Evolutionary conservation across 1,140 invertebrate species (phyloP).

Genomic region (Papilio glaucus): DNA sequence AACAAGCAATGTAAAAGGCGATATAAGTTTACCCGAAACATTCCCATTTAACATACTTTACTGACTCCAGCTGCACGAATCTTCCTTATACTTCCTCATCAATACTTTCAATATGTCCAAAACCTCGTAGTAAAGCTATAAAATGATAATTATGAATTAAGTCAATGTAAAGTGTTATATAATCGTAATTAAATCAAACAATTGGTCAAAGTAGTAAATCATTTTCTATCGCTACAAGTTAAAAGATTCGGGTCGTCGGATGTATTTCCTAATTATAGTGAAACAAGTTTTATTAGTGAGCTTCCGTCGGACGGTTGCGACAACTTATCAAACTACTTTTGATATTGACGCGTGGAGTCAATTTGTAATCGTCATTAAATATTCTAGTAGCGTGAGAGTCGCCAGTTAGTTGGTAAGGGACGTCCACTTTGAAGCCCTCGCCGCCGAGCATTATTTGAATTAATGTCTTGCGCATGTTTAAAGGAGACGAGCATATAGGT

Average conservation of each 20-base stretch:
- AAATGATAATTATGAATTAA: not conserved
- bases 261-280: conserved; percentile 21
- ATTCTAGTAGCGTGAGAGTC: conserved; percentile 35
- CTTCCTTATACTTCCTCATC: too few relatives aligned
- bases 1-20: too few relatives aligned
- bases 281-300: conserved; percentile 32
- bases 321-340: conserved; percentile 27
- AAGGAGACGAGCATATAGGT: not conserved
- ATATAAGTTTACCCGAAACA: too few relatives aligned
- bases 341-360: conserved; percentile 30
- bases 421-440: conserved; percentile 26
- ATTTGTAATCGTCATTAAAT: conserved; percentile 37
- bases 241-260: conserved; percentile 2
- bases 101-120: too few relatives aligned
- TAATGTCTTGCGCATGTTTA: conserved; percentile 5
- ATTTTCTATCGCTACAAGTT: not conserved
- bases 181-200: conserved; percentile 1
- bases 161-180: too few relatives aligned
- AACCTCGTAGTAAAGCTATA: not conserved
- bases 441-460: conserved; percentile 17
- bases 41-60: too few relatives aligned
- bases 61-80: too few relatives aligned
- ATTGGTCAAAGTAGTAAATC: not conserved
- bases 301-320: conserved; percentile 32
- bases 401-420: conserved; percentile 19